A percentile compares a stretch with the other conserved stretches of the same genome.
Evolutionary conservation across 2,888 invertebrate genomes (phyloP).

Genomic region (Caradrina kadenii): DNA sequence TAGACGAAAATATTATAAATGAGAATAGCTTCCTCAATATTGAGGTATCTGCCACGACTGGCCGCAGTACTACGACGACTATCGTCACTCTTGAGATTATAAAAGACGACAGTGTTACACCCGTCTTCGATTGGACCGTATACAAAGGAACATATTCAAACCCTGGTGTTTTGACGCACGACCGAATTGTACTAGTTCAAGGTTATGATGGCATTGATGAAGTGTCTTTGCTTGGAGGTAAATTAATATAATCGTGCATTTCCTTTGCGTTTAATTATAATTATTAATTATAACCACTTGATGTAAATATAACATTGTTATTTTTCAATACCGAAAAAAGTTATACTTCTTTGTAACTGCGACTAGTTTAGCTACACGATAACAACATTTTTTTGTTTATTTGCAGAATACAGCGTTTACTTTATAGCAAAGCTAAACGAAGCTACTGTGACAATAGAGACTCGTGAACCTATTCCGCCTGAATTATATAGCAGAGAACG

Average conservation of each 20-base stretch:
- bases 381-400: slow-evolving; percentile 1
- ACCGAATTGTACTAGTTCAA: slow-evolving; percentile 73
- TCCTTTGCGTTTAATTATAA: not conserved
- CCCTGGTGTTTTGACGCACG: slow-evolving; percentile 69
- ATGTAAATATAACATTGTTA: too few relatives aligned
- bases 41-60: slow-evolving; percentile 72
- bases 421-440: slow-evolving; percentile 67
- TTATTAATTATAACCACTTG: not conserved
- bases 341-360: not conserved
- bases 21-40: slow-evolving; percentile 75
- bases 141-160: slow-evolving; percentile 75
- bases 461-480: slow-evolving; percentile 67
- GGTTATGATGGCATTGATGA: slow-evolving; percentile 78
- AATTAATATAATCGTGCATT: slow-evolving; percentile 19
- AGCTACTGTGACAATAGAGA: slow-evolving; percentile 61
- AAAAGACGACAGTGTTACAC: slow-evolving; percentile 78
- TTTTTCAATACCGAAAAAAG: not conserved
- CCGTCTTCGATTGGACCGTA: slow-evolving; percentile 74
- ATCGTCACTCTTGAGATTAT: slow-evolving; percentile 78
- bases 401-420: slow-evolving; percentile 68
- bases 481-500: slow-evolving; percentile 68
- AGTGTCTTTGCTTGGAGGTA: slow-evolving; percentile 77
- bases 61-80: slow-evolving; percentile 67
- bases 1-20: slow-evolving; percentile 69
- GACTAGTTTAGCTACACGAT: not conserved